Evolutionary conservation across 2,888 invertebrate species (phyloP).

Genomic region (Tenthredo notha): DNA sequence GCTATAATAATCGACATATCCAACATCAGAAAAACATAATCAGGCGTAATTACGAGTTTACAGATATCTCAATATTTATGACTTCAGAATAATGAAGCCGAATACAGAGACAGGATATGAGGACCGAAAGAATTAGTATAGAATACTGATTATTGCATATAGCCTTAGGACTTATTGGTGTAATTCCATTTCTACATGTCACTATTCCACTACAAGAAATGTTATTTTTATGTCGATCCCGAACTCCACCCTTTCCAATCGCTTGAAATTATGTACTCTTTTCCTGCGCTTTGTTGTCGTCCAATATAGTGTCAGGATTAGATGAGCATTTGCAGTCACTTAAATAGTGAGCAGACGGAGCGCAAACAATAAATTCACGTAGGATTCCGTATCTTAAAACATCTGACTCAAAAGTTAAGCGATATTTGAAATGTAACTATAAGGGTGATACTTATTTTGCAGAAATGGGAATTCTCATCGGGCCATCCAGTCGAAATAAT

Average conservation of each 20-base stretch:
- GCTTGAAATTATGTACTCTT: not conserved
- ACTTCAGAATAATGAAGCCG: not conserved
- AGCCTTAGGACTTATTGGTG: not conserved
- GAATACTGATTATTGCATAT: not conserved
- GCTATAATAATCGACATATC: not conserved
- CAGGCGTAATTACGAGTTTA: not conserved
- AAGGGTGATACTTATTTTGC: not conserved
- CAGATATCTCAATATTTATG: not conserved
- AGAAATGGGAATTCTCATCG: not conserved
- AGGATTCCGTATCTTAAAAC: not conserved
- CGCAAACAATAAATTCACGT: not conserved
- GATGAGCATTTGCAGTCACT: not conserved
- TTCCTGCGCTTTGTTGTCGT: not conserved
- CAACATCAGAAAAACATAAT: conserved; percentile 4
- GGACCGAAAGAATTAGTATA: not conserved
- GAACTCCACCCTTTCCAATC: not conserved
- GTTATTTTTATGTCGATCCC: not conserved
- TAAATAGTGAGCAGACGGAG: not conserved
- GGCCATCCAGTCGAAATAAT: not conserved
- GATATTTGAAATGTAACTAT: not conserved
- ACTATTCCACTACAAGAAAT: not conserved
- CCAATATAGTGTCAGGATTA: not conserved
- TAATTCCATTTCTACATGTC: not conserved
- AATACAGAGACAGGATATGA: not conserved
- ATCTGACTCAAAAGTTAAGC: not conserved